phyloP scores from a whole-genome alignment of 2,113 vertebrate genomes.

The Gambusia holbrooki region DNA sequence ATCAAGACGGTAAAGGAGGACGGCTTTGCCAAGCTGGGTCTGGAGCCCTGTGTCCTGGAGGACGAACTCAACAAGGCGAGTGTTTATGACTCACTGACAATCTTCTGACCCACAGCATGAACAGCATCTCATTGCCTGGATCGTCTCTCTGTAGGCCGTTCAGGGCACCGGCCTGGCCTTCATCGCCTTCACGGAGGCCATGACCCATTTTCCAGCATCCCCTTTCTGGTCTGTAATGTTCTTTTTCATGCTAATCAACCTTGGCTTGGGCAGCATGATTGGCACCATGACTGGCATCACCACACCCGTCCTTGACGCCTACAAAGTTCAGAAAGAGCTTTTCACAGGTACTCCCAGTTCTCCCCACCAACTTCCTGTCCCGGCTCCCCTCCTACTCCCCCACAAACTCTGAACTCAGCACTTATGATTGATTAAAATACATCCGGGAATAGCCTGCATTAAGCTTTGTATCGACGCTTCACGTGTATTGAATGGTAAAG shows the following conservation, averaged over 20 bases:
- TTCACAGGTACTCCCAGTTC: slow-evolving; percentile 86
- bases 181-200: slow-evolving; percentile 98
- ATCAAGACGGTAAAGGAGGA: slow-evolving; percentile 93
- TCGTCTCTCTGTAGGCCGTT: slow-evolving; percentile 83
- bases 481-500: slow-evolving; percentile 23
- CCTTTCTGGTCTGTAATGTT: slow-evolving; percentile 99
- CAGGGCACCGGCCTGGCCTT: slow-evolving; percentile 98
- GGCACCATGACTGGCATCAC: slow-evolving; percentile 99
- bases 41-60: slow-evolving; percentile 91
- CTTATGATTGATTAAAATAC: slow-evolving; percentile 22
- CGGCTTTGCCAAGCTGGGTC: slow-evolving; percentile 86
- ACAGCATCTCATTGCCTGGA: not conserved
- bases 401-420: slow-evolving; percentile 21
- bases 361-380: slow-evolving; percentile 1
- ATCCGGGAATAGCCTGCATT: slow-evolving; percentile 20
- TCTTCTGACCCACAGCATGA: not conserved
- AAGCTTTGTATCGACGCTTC: slow-evolving; percentile 11
- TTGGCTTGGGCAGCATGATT: slow-evolving; percentile 98
- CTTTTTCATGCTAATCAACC: slow-evolving; percentile 99
- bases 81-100: not conserved
- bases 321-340: slow-evolving; percentile 95
- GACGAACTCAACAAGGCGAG: slow-evolving; percentile 94
- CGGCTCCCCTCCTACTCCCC: not conserved
- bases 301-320: slow-evolving; percentile 93
- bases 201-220: slow-evolving; percentile 97